Conservation (phyloP, 2,797 vertebrate genomes). For the Trachurus trachurus region DNA sequence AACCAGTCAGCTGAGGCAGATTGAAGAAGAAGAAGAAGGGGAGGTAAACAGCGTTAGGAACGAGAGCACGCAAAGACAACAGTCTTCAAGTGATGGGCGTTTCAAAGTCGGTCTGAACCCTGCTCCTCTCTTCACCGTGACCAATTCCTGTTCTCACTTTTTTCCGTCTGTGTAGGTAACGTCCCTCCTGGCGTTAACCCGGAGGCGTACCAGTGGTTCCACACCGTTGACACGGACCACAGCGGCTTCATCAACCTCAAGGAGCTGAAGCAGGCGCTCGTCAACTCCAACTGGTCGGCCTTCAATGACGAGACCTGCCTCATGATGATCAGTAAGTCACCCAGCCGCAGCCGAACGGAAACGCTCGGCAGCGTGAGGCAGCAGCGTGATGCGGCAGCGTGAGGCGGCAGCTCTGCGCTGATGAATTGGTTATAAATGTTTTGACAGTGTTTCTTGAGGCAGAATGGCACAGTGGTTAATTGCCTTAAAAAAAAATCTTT, state of each 20-base stretch:
- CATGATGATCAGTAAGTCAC: constrained; percentile 96
- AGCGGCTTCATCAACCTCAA: constrained; percentile 94
- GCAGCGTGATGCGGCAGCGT: neutral
- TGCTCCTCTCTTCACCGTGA: neutral
- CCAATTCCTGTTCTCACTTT: neutral
- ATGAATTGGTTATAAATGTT: neutral
- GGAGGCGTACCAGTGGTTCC: constrained; percentile 96
- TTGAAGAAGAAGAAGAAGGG: neutral
- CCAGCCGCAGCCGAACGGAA: neutral
- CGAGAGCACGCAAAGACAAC: constrained; percentile 21
- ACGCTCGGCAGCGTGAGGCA: neutral
- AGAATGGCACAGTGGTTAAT: constrained; percentile 6
- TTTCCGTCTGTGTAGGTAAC: constrained; percentile 77
- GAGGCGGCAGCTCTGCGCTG: neutral
- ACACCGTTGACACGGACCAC: constrained; percentile 89
- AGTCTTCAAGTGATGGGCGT: constrained; percentile 2
- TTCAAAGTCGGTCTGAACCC: constrained; percentile 25
- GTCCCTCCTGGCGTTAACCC: constrained; percentile 89
- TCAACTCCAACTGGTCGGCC: constrained; percentile 95
- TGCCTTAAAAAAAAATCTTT: neutral
- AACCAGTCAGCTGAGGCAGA: constrained; percentile 2
- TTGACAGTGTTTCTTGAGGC: constrained; percentile 7
- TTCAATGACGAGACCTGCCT: constrained; percentile 96
- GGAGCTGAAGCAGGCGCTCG: constrained; percentile 94
- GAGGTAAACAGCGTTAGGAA: neutral